Base-by-base conservation (phyloP, 2,797 vertebrate species). In the Hyperoplus lanceolatus region DNA sequence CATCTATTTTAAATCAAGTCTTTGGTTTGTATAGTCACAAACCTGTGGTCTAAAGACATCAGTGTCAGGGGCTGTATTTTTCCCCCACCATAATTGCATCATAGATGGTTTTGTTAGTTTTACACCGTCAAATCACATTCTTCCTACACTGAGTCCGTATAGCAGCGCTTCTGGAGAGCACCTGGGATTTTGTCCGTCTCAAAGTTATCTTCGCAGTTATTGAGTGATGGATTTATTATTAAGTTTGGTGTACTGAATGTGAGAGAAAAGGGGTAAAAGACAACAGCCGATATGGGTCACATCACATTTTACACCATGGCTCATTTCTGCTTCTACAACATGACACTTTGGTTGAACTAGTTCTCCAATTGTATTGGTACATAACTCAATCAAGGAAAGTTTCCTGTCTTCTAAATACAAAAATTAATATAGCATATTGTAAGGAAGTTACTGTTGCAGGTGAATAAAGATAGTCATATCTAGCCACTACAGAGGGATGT, bases 61-160 rank as follows among this genome's bases (percentile, higher is more conserved):
- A 29, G 11, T 15, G 18, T 38, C 10, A 54, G 3, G 11, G 2
- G 5, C 8, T 67, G 16, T 38, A 5, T 21, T 42, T 75, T 16
- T 39, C 0, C 54, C 0, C 51, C 36, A 43, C n/a, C 11, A 46
- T 50, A 16, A 16, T 54, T 12, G 49, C 13, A 16, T 43, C 11
- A 41, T 21, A 4, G 38, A 6, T 6, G 10, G 10, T 61, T 10
- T 68, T 50, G 38, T 56, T 61, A 45, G 21, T 81, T 73, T 57
- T 36, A 57, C 11, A 50, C 39, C 9, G 38, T 49, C 49, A 70
- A 63, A 49, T 66, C 48, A 60, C 58, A 54, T 77, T 48, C 8
- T 72, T 60, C 16, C 57, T 5, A n/a, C 5, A 29, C 8, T 48
- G 3, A 18, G 45, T 21, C 29, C 2, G 8, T 48, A 42, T 2